Base-by-base conservation (phyloP, 2,113 vertebrate genomes). In the Microcebus lehilahytsara region DNA sequence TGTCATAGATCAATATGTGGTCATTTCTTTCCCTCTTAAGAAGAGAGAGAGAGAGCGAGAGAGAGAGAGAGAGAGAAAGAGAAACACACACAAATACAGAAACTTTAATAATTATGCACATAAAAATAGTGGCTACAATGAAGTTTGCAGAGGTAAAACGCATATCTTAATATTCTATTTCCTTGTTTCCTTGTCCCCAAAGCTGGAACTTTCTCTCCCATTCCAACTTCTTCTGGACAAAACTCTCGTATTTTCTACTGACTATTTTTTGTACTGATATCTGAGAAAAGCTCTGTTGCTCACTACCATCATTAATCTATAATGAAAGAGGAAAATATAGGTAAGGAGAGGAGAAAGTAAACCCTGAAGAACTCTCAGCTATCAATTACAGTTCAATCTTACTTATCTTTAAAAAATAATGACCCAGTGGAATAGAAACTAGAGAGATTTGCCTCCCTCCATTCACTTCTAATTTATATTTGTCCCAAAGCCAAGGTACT, bases 401-500 rank as follows among this genome's bases (percentile, higher is more conserved):
- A 92, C 40, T 93, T 95, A 58, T 92, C 85, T 95, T 95, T 91
- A 53, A 94, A 89, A 97, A 96, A 75, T 85, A 79, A 96, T 58
- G 34, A 42, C 53, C 85, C 66, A 87, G 1, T 83, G 49, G 62
- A 86, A 91, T 79, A 92, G 13, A 96, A 74, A 83, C 7, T 9
- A 67, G 23, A 56, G 69, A 69, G 23, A 69, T 96, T 75, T 81
- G 69, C 60, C n/a, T 64, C 27, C 8, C 30, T 86, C 20, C 34
- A 9, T 79, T 94, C 9, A 6, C 27, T 94, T 83, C 69, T 79
- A 94, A 96, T 96, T 93, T 90, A 53, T 90, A 69, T 92, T 75
- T 95, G 46, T 96, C 62, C 69, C 12, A 93, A 84, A 92, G 87
- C 49, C 34, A 88, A 91, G 2, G 4, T 42, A 58, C 34, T 32